Evolutionary conservation across 2,113 vertebrate species (phyloP).

Genomic region (Indicator maculatus): DNA sequence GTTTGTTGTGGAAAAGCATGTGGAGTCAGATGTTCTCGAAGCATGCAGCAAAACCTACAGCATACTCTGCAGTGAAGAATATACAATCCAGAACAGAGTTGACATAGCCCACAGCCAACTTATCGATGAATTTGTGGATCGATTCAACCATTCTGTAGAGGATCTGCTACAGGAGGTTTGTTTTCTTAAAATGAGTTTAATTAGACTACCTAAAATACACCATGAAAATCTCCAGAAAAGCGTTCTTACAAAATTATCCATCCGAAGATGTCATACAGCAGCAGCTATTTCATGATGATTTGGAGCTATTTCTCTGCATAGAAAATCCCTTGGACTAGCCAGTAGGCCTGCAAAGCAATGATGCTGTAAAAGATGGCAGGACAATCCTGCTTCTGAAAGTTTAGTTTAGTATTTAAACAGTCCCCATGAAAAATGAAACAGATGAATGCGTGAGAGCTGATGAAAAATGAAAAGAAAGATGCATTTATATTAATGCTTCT

Average conservation of each 20-base stretch:
- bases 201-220: background rate
- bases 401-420: background rate
- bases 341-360: background rate
- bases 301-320: background rate
- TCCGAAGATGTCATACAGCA: background rate
- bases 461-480: background rate
- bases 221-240: background rate
- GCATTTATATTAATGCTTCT: background rate
- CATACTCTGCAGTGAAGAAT: slow-evolving; percentile 97
- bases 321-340: background rate
- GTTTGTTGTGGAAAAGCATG: slow-evolving; percentile 98
- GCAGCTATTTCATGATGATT: background rate
- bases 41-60: slow-evolving; percentile 99
- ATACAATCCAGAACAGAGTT: slow-evolving; percentile 98
- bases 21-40: slow-evolving; percentile 94
- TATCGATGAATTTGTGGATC: slow-evolving; percentile 95
- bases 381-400: background rate
- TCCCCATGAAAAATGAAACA: background rate
- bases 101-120: slow-evolving; percentile 97
- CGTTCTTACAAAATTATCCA: background rate
- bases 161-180: slow-evolving; percentile 94
- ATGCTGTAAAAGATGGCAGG: background rate
- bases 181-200: background rate
- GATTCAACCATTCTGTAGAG: slow-evolving; percentile 94
- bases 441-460: background rate